Evolutionary conservation across 2,797 vertebrate genomes (phyloP).

Genomic region (Rhabdophis nuchalis): DNA sequence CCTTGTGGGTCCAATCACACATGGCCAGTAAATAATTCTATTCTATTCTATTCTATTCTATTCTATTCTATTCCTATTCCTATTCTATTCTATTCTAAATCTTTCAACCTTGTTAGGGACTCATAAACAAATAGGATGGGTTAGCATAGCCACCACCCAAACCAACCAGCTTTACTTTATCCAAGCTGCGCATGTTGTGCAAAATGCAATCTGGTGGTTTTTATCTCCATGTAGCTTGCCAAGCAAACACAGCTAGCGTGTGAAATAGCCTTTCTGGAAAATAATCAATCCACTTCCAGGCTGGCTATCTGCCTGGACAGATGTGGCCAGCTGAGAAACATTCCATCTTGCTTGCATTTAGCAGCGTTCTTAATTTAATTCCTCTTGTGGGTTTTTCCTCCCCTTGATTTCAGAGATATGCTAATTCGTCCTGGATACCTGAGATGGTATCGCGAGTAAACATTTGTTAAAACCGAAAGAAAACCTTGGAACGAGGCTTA

Average conservation of each 20-base stretch:
- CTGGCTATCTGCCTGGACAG: neutral
- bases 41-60: no score
- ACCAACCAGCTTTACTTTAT: neutral
- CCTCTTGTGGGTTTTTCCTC: no score
- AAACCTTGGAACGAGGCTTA: constrained; percentile 67
- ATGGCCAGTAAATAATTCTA: no score
- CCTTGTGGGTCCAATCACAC: no score
- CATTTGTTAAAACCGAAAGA: neutral
- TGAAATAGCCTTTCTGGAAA: neutral
- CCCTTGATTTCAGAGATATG: neutral
- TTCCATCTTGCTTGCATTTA: neutral
- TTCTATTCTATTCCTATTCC: no score
- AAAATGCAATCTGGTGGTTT: neutral
- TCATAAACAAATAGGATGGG: neutral
- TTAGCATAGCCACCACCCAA: neutral
- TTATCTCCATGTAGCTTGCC: neutral
- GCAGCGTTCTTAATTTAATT: neutral
- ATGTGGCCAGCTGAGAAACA: neutral
- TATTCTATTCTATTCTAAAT: no score
- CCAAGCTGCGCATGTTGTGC: neutral
- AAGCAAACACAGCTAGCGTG: neutral
- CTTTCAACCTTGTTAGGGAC: neutral
- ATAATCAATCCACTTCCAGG: neutral
- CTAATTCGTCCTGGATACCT: neutral
- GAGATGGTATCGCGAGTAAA: neutral